Evolutionary conservation across 2,888 invertebrate species (phyloP), one percentile per base, ranked within the genome.

Genomic region (Bunonema sp.): DNA sequence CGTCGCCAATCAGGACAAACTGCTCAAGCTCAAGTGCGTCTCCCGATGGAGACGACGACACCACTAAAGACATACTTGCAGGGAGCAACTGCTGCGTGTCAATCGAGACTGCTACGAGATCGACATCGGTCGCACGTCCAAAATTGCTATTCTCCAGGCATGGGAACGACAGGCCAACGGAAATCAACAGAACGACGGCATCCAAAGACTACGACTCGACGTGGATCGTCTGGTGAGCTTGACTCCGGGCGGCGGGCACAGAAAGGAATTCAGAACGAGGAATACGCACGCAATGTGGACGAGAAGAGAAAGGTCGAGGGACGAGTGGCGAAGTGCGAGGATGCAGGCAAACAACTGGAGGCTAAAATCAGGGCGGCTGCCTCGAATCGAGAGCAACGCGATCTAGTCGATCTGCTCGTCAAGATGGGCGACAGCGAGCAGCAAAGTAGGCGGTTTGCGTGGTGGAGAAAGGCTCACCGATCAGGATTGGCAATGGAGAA

Each of bases 371-470:
- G 87, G 3, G 81, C 80, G 39, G 77, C 82, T 40, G 79, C 86
- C 39, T 82, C 80, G 64, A 83, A 82, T 46, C 82, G 84, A 39
- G 85, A 88, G 51, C 88, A 91, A 72, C 77, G 83, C 31, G 89
- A 91, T 69, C 79, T 89, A 41, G 71, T 85, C 44, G 80, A 82
- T 19, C 74, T 91, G 36, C 79, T 91, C 69, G 83, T 86, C 62
- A 79, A 84, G 52, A 86, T 89, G 29, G 88, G 89, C 68, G 84
- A 87, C 71, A 75, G 88, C 41, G 89, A 89, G 72, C 86, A 88
- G 0, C 85, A 87, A 70, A 89, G 86, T 73, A 79, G 50, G 59
- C 41, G 35, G 39, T 37, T 37, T 29, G 8, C n/a, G n/a, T n/a
- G n/a, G n/a, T n/a, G n/a, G n/a, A n/a, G n/a, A 15, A 12, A 45